Evolutionary conservation across 1,140 invertebrate genomes (phyloP).

Genomic region (Chionoecetes opilio): DNA sequence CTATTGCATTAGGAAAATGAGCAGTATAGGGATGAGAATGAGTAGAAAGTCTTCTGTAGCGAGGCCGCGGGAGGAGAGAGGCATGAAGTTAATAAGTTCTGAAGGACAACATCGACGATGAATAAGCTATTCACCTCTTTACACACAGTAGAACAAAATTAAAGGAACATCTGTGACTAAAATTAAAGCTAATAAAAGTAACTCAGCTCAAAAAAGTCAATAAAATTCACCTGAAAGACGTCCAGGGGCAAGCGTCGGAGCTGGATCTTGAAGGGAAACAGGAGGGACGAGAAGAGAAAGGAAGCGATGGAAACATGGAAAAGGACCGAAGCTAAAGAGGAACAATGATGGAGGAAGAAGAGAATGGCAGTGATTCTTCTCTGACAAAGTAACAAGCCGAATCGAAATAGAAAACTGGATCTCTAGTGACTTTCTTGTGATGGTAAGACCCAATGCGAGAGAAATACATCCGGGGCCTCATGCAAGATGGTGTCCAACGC

Average conservation of each 20-base stretch:
- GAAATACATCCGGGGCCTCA: not conserved
- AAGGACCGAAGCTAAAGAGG: constrained; percentile 45
- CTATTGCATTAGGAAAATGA: too few species aligned
- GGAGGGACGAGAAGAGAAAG: not conserved
- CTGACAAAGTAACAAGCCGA: constrained; percentile 4
- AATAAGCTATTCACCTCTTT: too few species aligned
- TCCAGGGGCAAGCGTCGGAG: not conserved
- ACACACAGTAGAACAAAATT: not conserved
- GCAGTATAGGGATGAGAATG: too few species aligned
- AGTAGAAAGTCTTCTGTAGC: too few species aligned
- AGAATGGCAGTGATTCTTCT: not conserved
- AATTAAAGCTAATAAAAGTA: not conserved
- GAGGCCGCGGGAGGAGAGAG: too few species aligned
- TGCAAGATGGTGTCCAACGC: not conserved
- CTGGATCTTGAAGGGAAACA: not conserved
- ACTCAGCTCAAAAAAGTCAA: not conserved
- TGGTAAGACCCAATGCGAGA: not conserved
- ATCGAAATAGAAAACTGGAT: constrained; percentile 20
- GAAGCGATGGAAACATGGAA: constrained; percentile 8
- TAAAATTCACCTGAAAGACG: not conserved
- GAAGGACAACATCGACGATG: too few species aligned
- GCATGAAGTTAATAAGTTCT: too few species aligned
- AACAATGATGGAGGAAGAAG: constrained; percentile 7
- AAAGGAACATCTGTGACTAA: not conserved
- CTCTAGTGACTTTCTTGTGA: not conserved